Base-by-base conservation (phyloP, 1,140 invertebrate genomes). In the Steinernema khuongi region DNA sequence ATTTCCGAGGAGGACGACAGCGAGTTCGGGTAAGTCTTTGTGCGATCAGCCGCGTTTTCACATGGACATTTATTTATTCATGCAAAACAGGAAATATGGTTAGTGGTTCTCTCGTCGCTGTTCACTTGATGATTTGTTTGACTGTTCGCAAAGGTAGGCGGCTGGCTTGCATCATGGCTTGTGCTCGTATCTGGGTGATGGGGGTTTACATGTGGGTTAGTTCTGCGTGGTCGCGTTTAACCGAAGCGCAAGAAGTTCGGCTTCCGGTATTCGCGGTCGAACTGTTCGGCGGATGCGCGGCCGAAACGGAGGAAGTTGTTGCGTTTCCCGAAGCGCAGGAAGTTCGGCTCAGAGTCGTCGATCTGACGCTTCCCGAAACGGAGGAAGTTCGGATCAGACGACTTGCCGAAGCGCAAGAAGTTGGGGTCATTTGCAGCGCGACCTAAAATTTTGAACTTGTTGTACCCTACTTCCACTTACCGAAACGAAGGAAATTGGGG, bases 401-500 rank as follows among this genome's bases (percentile, higher is more conserved):
- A 69, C 41, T 74, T 74, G 30, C 78, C 78, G 71, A 80, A 82
- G 29, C 81, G 28, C 67, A 82, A 60, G 73, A 82, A 82, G 67
- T 82, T 82, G 31, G 81, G 81, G 33, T 79, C 81, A 44, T 70
- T 74, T 30, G 50, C 50, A 22, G 50, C 50, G 50, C 75, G n/a
- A 26, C 70, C 73, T 72, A 44, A 66, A 69, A 68, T n/a, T 73
- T 30, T 26, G 22, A 1, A 7, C 18, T 60, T 31, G 33, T 17
- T 44, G 19, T 31, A 22, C 18, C 69, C 22, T 60, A 44, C 71
- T 31, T 0, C 18, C 31, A 36, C 67, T 81, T 81, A 68, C 80
- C 80, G 72, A 81, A 81, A 11, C 80, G 71, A 26, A 81, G 71
- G 74, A 81, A 81, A 67, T 81, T 81, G 26, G 80, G 80, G 67